These are phyloP conservation scores for Picus viridis DNA, from an alignment of 2,797 vertebrate species.

Conservation along the genomic window DNA sequence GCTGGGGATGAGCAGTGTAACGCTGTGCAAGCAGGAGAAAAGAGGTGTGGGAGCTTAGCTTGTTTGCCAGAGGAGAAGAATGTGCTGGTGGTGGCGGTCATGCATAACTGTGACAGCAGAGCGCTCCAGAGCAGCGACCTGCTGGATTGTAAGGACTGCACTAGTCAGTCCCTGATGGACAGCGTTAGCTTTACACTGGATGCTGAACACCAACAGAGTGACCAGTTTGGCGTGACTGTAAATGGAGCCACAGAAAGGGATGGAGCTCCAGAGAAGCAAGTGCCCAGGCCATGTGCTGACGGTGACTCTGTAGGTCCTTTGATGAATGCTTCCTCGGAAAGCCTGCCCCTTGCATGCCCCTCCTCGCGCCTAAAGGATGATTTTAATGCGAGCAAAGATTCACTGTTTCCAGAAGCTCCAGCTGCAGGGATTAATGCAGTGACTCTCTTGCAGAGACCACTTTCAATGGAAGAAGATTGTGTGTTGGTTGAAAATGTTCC, in stretches of 20 bases:
- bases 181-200: slow-evolving; percentile 79
- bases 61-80: slow-evolving; percentile 82
- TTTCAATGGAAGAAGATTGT: slow-evolving; percentile 66
- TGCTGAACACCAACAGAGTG: slow-evolving; percentile 75
- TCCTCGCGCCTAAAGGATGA: slow-evolving; percentile 71
- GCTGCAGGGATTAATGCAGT: slow-evolving; percentile 69
- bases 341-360: slow-evolving; percentile 50
- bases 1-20: slow-evolving; percentile 63
- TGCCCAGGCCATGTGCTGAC: slow-evolving; percentile 60
- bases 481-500: slow-evolving; percentile 52
- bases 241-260: slow-evolving; percentile 78
- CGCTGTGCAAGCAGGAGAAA: slow-evolving; percentile 68
- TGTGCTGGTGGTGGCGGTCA: slow-evolving; percentile 79
- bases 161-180: slow-evolving; percentile 75
- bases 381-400: slow-evolving; percentile 67
- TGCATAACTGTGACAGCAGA: slow-evolving; percentile 82
- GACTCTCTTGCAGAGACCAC: slow-evolving; percentile 67
- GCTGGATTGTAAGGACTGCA: slow-evolving; percentile 77
- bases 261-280: slow-evolving; percentile 74
- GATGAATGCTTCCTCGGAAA: slow-evolving; percentile 66
- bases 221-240: slow-evolving; percentile 74
- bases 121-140: slow-evolving; percentile 73
- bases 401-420: slow-evolving; percentile 47
- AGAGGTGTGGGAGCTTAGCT: slow-evolving; percentile 66
- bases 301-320: slow-evolving; percentile 63